These are phyloP conservation scores for Hemitrygon akajei DNA, from an alignment of 2,797 vertebrate genomes.

Conservation along the genomic window DNA sequence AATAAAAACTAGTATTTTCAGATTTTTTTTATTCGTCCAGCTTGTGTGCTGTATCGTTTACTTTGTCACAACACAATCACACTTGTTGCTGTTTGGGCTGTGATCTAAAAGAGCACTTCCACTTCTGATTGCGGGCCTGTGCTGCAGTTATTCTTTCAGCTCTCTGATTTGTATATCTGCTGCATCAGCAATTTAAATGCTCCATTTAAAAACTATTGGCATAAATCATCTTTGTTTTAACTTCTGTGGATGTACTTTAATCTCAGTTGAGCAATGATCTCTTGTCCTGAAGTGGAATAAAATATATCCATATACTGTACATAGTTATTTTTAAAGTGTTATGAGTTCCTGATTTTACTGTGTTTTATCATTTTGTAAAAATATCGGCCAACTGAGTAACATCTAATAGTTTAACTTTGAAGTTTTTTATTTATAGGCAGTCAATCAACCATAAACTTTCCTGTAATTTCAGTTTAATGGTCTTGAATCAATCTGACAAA, in stretches of 20 bases:
- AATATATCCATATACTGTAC: background rate
- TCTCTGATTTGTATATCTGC: background rate
- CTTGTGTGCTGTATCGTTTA: slow-evolving; percentile 44
- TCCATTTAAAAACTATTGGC: background rate
- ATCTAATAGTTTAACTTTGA: background rate
- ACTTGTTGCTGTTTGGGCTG: background rate
- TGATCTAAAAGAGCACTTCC: background rate
- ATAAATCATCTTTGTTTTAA: background rate
- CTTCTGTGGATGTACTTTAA: background rate
- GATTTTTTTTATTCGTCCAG: slow-evolving; percentile 54
- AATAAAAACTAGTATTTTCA: slow-evolving; percentile 68
- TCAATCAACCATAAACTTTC: no score
- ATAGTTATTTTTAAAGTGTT: background rate
- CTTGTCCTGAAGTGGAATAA: background rate
- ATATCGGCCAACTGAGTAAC: background rate
- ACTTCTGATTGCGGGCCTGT: background rate
- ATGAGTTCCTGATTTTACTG: background rate
- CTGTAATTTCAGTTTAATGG: background rate
- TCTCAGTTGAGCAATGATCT: background rate
- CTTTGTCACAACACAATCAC: slow-evolving; percentile 32
- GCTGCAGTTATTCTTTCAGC: background rate
- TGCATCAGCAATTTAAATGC: background rate
- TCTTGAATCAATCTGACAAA: background rate
- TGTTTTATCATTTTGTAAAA: background rate
- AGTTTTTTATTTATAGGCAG: background rate